Conservation (phyloP, 2,888 invertebrate species). For the Perdita meconis region DNA sequence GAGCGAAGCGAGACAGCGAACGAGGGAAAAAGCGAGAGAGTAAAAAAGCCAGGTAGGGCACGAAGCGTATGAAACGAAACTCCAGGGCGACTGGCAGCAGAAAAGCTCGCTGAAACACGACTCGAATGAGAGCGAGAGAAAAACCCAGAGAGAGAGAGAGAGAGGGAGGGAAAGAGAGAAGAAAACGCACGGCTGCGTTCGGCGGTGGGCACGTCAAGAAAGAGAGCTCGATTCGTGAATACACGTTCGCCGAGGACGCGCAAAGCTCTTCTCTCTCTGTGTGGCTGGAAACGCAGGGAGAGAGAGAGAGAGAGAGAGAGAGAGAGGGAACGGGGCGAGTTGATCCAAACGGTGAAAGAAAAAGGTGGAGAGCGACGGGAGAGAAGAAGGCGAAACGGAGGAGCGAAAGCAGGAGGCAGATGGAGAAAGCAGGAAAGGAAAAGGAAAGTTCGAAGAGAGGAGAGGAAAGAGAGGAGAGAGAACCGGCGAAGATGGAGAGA, state of each 20-base stretch:
- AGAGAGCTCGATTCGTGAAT: slow-evolving; percentile 65
- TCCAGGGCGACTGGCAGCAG: slow-evolving; percentile 51
- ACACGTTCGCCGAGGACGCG: slow-evolving; percentile 62
- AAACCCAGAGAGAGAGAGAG: too few relatives aligned
- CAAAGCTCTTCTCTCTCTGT: slow-evolving; percentile 53
- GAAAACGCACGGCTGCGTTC: slow-evolving; percentile 68
- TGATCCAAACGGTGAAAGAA: slow-evolving; percentile 22
- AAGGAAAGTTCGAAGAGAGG: slow-evolving; percentile 24
- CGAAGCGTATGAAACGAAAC: slow-evolving; percentile 52
- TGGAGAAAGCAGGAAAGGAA: slow-evolving; percentile 15
- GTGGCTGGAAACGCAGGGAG: slow-evolving; percentile 26
- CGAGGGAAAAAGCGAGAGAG: slow-evolving; percentile 1
- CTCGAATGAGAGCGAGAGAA: slow-evolving; percentile 13
- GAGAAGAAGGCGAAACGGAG: slow-evolving; percentile 28
- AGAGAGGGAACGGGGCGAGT: slow-evolving; percentile 21
- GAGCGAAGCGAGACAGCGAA: neutral
- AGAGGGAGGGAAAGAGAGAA: slow-evolving; percentile 34
- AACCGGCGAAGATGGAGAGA: slow-evolving; percentile 20
- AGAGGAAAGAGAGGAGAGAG: slow-evolving; percentile 16
- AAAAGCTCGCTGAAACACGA: slow-evolving; percentile 53
- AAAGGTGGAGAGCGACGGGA: slow-evolving; percentile 26
- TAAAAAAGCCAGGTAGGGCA: slow-evolving; percentile 32
- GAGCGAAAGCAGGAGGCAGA: neutral
- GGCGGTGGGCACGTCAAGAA: slow-evolving; percentile 57
- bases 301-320: slow-evolving; percentile 15